These are phyloP conservation scores for Nasonia vitripennis DNA, from an alignment of 1,140 invertebrate species.

Conservation along the genomic window DNA sequence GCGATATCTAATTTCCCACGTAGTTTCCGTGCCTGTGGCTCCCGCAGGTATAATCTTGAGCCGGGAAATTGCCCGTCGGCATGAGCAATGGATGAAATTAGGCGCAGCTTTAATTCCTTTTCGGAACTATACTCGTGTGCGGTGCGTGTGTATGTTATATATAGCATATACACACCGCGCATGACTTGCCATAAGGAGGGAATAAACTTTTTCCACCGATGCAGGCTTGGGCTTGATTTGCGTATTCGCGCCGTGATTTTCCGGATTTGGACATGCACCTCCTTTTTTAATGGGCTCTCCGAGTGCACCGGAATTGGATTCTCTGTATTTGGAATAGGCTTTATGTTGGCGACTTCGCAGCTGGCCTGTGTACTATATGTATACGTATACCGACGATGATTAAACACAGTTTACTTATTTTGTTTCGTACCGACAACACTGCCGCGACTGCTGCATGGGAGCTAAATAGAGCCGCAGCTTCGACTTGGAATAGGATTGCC, in stretches of 20 bases:
- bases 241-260: not conserved
- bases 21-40: not conserved
- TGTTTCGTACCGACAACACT: no score
- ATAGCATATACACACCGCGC: no score
- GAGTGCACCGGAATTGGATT: no score
- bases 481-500: no score
- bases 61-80: not conserved
- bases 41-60: not conserved
- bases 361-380: no score
- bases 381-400: no score
- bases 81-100: constrained; percentile 12
- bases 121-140: not conserved
- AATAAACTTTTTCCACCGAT: constrained; percentile 3
- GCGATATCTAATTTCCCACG: not conserved
- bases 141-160: no score
- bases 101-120: not conserved
- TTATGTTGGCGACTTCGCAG: no score
- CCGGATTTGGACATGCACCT: not conserved
- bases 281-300: not conserved
- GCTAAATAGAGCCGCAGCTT: no score
- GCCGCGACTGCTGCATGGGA: no score
- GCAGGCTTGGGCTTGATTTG: not conserved
- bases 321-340: no score
- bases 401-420: no score
- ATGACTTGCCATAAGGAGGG: not conserved